phyloP scores from a whole-genome alignment of 2,113 vertebrate genomes.

The Gymnorhina tibicen region DNA sequence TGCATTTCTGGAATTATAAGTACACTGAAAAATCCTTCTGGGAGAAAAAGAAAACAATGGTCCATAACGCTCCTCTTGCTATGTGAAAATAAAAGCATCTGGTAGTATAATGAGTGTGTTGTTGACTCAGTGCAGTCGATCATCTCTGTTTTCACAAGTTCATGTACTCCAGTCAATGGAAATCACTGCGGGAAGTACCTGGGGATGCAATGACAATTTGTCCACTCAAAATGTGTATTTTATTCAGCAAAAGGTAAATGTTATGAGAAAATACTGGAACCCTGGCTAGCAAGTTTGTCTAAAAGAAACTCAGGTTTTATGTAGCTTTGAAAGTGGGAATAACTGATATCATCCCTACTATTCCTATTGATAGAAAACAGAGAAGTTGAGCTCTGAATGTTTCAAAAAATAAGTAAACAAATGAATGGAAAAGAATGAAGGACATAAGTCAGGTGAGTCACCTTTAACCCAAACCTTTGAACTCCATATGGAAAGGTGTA shows the following conservation, averaged over 20 bases:
- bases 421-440: background rate
- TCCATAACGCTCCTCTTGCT: background rate
- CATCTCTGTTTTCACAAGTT: background rate
- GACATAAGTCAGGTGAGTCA: background rate
- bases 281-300: background rate
- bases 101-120: constrained; percentile 3
- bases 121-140: constrained; percentile 27
- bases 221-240: background rate
- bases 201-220: background rate
- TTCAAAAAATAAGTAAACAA: background rate
- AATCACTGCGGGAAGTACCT: background rate
- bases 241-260: background rate
- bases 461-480: background rate
- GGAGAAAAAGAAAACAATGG: constrained; percentile 3
- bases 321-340: background rate
- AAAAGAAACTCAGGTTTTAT: background rate
- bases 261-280: background rate
- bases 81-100: constrained; percentile 37
- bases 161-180: background rate
- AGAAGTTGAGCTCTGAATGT: background rate
- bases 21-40: background rate
- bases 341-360: background rate
- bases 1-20: background rate
- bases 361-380: background rate
- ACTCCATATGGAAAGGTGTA: background rate